Evolutionary conservation across 2,888 invertebrate genomes (phyloP).

Genomic region (Griposia aprilina): DNA sequence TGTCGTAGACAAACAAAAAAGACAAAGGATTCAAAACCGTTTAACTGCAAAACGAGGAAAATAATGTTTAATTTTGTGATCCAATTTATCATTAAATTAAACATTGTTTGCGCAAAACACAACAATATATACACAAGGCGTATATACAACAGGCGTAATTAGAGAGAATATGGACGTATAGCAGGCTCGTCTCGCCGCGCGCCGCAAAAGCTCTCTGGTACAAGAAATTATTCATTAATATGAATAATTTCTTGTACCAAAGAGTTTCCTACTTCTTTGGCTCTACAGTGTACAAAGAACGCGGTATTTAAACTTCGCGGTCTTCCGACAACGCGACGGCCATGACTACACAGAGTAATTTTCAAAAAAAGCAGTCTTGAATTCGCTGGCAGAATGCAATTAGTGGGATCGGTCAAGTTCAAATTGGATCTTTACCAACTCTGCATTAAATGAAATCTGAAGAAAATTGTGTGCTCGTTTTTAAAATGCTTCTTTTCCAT

Average conservation of each 20-base stretch:
- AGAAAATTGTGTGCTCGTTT: conserved; percentile 48
- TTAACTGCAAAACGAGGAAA: background rate
- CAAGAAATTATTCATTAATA: conserved; percentile 45
- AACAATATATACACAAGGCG: too few species aligned
- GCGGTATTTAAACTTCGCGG: conserved; percentile 67
- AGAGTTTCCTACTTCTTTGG: conserved; percentile 77
- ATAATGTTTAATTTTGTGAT: background rate
- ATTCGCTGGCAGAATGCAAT: conserved; percentile 59
- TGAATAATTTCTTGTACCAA: conserved; percentile 79
- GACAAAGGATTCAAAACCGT: background rate
- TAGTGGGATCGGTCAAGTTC: conserved; percentile 65
- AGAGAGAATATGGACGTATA: conserved; percentile 55
- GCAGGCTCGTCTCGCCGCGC: conserved; percentile 54
- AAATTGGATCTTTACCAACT: conserved; percentile 63
- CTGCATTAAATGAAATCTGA: conserved; percentile 56
- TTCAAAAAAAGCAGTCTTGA: conserved; percentile 50
- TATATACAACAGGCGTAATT: conserved; percentile 48
- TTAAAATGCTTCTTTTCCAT: conserved; percentile 18
- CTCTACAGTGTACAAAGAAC: conserved; percentile 68
- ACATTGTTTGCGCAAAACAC: conserved; percentile 41
- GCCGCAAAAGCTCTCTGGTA: conserved; percentile 61
- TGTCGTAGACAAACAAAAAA: background rate
- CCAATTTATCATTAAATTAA: conserved; percentile 32
- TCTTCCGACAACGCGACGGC: conserved; percentile 36
- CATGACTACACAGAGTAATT: conserved; percentile 46